Evolutionary conservation across 2,797 vertebrate species (phyloP), one percentile per base, ranked within the genome.

Genomic region (Crypturellus tataupa): DNA sequence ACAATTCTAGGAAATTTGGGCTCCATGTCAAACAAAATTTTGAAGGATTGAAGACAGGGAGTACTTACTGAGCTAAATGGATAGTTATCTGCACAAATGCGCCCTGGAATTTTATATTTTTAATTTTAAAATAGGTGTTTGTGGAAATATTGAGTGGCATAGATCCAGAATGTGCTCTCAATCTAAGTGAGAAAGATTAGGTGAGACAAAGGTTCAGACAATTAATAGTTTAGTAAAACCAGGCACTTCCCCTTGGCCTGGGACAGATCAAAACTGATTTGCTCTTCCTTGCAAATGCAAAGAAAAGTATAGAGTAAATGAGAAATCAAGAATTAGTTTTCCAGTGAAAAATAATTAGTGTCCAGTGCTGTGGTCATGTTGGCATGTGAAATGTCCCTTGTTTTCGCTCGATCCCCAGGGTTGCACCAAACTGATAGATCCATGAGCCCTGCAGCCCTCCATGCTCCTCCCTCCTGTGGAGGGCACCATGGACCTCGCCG

Each of bases 61-160:
- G 59, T 83, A 91, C 63, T 94, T 84, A 55, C 90, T 92, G 80
- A 81, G 44, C 62, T 86, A 84, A 93, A 11, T 31, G 5, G 60
- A 31, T 18, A 59, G 14, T 76, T 42, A n/a, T 72, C 49, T 83
- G 6, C 60, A 31, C n/a, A 89, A 85, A 68, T 5, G 8, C 85
- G 44, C 77, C 49, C 33, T 55, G 6, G 56, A n/a, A 60, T 47
- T 13, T 51, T 14, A 6, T 19, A 42, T 72, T 81, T 90, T 29
- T 23, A 42, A 29, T 64, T 10, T 56, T 85, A 71, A 90, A 80
- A 39, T 85, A 77, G 35, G 44, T 84, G 60, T 75, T 82, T 80
- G 10, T 80, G 37, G 71, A 80, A 24, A 23, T 72, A 72, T 25
- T 59, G 49, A 60, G n/a, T 71, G 40, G 87, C 33, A 55, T 80